A percentile compares a stretch with the other conserved stretches of the same genome.
Conservation (phyloP, 2,113 vertebrate genomes). For the Dolichotis patagonum region DNA sequence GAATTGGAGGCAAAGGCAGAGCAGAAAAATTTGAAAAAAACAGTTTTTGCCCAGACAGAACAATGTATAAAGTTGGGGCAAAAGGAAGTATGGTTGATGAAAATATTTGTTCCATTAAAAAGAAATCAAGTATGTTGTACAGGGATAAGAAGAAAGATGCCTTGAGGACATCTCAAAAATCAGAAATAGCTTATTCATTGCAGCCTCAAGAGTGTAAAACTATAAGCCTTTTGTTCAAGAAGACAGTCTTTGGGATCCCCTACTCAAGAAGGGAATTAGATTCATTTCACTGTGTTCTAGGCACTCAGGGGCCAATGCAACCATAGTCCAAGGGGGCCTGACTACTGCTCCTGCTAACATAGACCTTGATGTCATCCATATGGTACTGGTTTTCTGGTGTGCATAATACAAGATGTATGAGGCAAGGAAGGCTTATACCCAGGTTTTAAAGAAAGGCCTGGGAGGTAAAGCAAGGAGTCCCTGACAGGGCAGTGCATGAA, state of each 20-base stretch:
- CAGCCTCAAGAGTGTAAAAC: not conserved
- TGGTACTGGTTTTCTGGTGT: not conserved
- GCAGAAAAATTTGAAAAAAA: not conserved
- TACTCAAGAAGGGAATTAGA: not conserved
- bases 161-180: not conserved
- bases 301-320: not conserved
- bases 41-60: not conserved
- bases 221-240: not conserved
- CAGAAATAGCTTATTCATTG: not conserved
- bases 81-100: not conserved
- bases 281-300: not conserved
- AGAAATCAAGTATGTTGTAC: not conserved
- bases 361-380: not conserved
- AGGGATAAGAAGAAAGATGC: not conserved
- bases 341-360: not conserved
- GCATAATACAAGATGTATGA: not conserved
- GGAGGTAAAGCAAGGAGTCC: not conserved
- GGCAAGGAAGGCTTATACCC: not conserved
- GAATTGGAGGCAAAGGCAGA: not conserved
- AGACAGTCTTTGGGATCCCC: not conserved
- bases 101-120: not conserved
- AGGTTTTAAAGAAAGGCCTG: not conserved
- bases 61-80: not conserved
- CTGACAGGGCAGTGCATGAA: not conserved
- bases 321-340: not conserved